Evolutionary conservation across 1,140 invertebrate genomes (phyloP).

Genomic region (Armadillidium nasatum): DNA sequence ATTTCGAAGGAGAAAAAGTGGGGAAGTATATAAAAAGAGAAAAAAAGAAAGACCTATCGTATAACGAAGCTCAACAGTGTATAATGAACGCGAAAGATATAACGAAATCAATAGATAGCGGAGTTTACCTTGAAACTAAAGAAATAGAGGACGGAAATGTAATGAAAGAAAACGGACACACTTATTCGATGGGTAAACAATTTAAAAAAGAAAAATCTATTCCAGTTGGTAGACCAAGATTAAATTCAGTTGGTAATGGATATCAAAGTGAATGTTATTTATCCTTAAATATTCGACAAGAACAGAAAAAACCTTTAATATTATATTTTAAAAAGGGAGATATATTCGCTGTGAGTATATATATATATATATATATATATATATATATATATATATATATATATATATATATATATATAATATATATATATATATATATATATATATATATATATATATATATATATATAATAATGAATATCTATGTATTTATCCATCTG

Average conservation of each 20-base stretch:
- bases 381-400: too few species aligned
- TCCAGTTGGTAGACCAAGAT: background rate
- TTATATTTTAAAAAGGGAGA: background rate
- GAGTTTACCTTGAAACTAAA: background rate
- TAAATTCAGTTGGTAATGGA: background rate
- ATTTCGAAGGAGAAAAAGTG: background rate
- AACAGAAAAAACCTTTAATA: background rate
- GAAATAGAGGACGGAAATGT: background rate
- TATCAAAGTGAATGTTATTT: constrained; percentile 12
- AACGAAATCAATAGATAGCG: constrained; percentile 8
- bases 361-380: too few species aligned
- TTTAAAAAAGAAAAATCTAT: background rate
- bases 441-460: too few species aligned
- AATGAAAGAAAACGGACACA: background rate
- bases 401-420: too few species aligned
- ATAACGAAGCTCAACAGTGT: background rate
- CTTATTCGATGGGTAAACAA: constrained; percentile 12
- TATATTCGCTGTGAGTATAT: constrained; percentile 1
- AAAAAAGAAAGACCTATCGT: background rate
- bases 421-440: too few species aligned
- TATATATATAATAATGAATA: too few species aligned
- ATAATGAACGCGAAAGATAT: background rate
- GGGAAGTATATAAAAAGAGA: background rate
- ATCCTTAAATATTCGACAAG: background rate
- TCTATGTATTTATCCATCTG: too few species aligned